Percentiles rank a stretch among this genome's conserved stretches.
These are phyloP conservation scores for Acropternis orthonyx DNA, from an alignment of 2,797 vertebrate genomes.

Conservation along the genomic window DNA sequence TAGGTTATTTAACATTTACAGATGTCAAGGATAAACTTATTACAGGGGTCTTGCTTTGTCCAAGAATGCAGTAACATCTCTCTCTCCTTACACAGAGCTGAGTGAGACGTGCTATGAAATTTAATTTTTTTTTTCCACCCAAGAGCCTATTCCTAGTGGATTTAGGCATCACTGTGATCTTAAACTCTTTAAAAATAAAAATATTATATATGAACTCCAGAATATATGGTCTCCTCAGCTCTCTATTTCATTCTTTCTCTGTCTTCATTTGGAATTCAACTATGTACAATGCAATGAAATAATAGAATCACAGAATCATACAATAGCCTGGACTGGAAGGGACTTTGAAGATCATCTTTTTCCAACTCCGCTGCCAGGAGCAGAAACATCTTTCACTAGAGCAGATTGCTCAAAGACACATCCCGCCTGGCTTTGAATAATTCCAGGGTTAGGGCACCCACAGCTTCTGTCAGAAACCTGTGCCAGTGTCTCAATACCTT, in stretches of 20 bases:
- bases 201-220: neutral
- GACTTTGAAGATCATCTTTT: neutral
- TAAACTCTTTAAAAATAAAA: neutral
- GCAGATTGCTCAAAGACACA: accelerated
- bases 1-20: neutral
- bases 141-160: neutral
- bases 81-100: neutral
- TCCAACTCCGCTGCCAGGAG: neutral
- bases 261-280: neutral
- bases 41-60: neutral
- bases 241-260: neutral
- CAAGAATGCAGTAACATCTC: neutral
- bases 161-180: neutral
- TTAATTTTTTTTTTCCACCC: neutral
- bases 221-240: neutral
- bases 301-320: neutral
- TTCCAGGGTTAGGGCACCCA: neutral
- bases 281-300: neutral
- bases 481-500: neutral
- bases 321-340: neutral
- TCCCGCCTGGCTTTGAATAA: neutral
- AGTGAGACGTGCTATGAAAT: neutral
- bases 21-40: neutral
- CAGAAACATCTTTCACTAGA: neutral
- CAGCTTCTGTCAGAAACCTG: neutral